These are phyloP conservation scores for Eulithis testata DNA, from an alignment of 2,888 invertebrate genomes.

Conservation along the genomic window DNA sequence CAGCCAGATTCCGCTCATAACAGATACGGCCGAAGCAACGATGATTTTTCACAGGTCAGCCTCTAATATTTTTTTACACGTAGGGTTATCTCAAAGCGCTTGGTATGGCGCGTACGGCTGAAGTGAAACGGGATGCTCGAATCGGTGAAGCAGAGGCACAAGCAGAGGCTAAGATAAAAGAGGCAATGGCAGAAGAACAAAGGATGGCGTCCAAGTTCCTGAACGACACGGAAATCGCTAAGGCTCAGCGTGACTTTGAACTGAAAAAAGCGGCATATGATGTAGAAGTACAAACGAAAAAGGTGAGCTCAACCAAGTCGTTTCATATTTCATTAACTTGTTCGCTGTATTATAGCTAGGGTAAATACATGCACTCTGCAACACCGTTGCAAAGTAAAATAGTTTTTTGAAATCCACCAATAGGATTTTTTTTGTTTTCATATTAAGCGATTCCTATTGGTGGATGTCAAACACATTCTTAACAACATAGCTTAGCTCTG, in stretches of 20 bases:
- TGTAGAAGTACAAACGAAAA: slow-evolving; percentile 97
- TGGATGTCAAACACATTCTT: too few species aligned
- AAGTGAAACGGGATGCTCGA: slow-evolving; percentile 97
- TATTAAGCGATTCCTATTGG: too few species aligned
- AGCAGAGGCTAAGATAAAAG: slow-evolving; percentile 95
- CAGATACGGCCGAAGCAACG: too few species aligned
- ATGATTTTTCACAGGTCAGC: background rate
- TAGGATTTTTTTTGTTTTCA: too few species aligned
- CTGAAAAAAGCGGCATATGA: slow-evolving; percentile 98
- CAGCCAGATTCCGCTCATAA: too few species aligned
- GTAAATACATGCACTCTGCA: too few species aligned
- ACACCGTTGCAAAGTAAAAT: too few species aligned
- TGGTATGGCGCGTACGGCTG: slow-evolving; percentile 97
- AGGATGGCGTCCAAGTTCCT: slow-evolving; percentile 96
- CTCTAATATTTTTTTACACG: slow-evolving; percentile 38
- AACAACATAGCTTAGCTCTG: too few species aligned
- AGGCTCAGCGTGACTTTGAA: slow-evolving; percentile 98
- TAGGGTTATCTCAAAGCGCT: slow-evolving; percentile 97
- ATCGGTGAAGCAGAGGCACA: slow-evolving; percentile 99
- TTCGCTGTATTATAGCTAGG: too few species aligned
- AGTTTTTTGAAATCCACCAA: too few species aligned
- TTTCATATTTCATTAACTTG: too few species aligned
- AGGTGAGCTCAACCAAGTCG: slow-evolving; percentile 76
- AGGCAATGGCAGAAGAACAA: slow-evolving; percentile 98
- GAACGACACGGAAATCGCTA: slow-evolving; percentile 98